These are phyloP conservation scores for Eupithecia inturbata DNA, from an alignment of 2,888 invertebrate species.

Conservation along the genomic window DNA sequence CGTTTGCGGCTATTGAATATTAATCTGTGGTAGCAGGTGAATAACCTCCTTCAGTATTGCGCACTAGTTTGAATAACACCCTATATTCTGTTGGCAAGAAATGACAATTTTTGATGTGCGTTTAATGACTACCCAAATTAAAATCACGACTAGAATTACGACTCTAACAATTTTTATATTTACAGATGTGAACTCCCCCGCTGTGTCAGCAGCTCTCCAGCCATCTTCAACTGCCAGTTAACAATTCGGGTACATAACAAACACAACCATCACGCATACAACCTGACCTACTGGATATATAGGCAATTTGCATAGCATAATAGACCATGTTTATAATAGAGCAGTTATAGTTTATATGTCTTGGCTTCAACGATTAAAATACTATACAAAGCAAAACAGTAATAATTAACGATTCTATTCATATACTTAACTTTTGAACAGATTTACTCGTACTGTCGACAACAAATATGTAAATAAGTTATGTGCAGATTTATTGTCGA, in stretches of 20 bases:
- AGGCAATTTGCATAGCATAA: background rate
- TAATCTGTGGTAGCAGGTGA: too few species aligned
- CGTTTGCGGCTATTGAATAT: too few species aligned
- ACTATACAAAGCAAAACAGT: background rate
- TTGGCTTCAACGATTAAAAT: background rate
- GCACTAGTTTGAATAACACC: too few species aligned
- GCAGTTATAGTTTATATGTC: background rate
- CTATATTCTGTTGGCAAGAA: too few species aligned
- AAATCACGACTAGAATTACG: too few species aligned
- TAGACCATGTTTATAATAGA: background rate
- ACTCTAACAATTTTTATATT: too few species aligned
- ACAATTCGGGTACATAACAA: conserved; percentile 70
- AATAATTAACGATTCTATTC: background rate
- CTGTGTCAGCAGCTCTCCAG: conserved; percentile 71
- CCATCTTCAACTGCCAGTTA: conserved; percentile 83
- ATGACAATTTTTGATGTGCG: too few species aligned
- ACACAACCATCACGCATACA: background rate
- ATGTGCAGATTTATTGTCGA: too few species aligned
- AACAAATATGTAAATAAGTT: background rate
- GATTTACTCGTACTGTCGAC: background rate
- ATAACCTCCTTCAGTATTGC: too few species aligned
- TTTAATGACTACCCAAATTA: too few species aligned
- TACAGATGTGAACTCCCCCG: conserved; percentile 77
- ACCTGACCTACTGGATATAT: background rate
- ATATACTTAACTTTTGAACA: background rate